Evolutionary conservation across 2,113 vertebrate genomes (phyloP), one percentile per base, ranked within the genome.

Genomic region (Glaucomys volans): DNA sequence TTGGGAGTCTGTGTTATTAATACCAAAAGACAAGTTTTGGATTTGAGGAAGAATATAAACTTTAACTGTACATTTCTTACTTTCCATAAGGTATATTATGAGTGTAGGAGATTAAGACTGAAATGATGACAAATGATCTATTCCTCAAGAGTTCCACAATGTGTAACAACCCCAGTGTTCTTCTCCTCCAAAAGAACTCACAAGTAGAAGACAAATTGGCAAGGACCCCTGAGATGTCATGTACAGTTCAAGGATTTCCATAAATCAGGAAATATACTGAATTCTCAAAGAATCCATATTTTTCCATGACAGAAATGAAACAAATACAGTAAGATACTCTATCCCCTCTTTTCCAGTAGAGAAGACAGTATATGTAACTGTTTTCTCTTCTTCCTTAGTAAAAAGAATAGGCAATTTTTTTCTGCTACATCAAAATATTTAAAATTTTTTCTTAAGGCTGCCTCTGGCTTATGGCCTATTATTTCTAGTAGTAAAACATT

Each of bases 1-100:
- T 69, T 11, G 59, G 20, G 30, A 62, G 42, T 92, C 40, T 62
- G 64, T 71, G 52, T 37, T 87, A 11, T 91, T 95, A 96, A 40
- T 75, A 74, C 1, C 44, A 1, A 64, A 77, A 67, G 4, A n/a
- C 22, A 71, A 74, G 88, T 77, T 74, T 87, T 40, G 72, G 66
- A 82, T 66, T 87, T 42, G 62, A 22, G 24, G 64, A 90, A 80
- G 40, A 64, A 40, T 35, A 44, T 54, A 69, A 85, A 62, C 44
- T 32, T 87, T 64, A 85, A 40, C 40, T 11, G 44, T 37, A n/a
- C 0, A 24, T 85, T 79, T 50, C 5, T 8, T 26, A 74, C 35
- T 87, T 85, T 94, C 57, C 42, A 91, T 28, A 9, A 85, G 32
- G 11, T 12, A 88, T 35, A 77, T 71, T 57, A 0, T 76, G 37